Base-by-base conservation (phyloP, 2,113 vertebrate genomes). In the Glaucomys volans region DNA sequence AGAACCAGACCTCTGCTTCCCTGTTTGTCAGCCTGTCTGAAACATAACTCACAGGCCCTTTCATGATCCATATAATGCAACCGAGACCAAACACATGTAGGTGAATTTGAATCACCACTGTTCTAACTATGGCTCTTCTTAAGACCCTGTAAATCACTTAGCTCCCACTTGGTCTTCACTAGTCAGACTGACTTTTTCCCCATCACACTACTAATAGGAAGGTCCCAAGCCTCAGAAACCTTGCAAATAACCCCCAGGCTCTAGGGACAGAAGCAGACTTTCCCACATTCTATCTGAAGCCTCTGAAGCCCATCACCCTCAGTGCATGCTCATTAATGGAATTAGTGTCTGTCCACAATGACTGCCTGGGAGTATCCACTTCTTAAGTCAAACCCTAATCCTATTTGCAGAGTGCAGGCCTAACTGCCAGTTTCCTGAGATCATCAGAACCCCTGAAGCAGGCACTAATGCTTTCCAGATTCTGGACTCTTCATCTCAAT, bases 221-320 rank as follows among this genome's bases (percentile, higher is more conserved):
- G 40, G 62, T 52, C 16, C 57, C 40, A 95, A 67, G 82, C 5
- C 32, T 64, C 26, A 30, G 81, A 91, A 84, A 95, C 66, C 42
- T 24, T 90, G 54, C 20, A 75, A 75, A 92, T 62, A 57, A 62
- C 37, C 42, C 71, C 50, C 22, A 8, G 28, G 26, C 28, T 35
- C 80, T 13, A 74, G 67, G 87, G 71, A 83, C 8, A 87, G 66
- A 94, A 92, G 54, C 7, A 90, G n/a, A 87, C 42, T 83, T 92
- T 24, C 50, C 59, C 85, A 8, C 30, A 32, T 79, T 90, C 42
- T 35, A 20, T 28, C 84, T 72, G 44, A 75, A 47, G 24, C 2
- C 50, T 32, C 83, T 72, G 44, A 75, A 47, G 30, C 1, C 42
- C 35, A 32, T 14, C 11, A 18, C 4, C 7, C 17, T 13, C n/a